Base-by-base conservation (phyloP, 2,113 vertebrate genomes). In the Alaudala cheleensis region DNA sequence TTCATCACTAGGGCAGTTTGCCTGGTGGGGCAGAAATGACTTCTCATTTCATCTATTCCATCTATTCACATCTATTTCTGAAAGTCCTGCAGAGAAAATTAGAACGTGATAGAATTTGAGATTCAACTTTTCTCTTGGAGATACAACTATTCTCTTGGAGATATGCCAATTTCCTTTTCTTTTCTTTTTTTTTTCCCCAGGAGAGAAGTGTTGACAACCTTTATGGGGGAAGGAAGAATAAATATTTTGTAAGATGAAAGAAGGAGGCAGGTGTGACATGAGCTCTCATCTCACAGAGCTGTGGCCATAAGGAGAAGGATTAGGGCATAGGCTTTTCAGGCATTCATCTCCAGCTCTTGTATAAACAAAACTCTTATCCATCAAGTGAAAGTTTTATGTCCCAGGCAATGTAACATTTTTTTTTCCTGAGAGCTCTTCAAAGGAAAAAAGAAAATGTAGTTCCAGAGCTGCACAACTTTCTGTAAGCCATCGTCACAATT, bases 361-460 rank as follows among this genome's bases (percentile, higher is more conserved):
- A 69, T 82, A 93, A 95, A 95, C 44, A 95, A 74, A 81, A 56
- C 13, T 61, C 31, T 87, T 89, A 91, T 71, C 58, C 54, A 64
- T 64, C 53, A 61, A 85, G 57, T 49, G 81, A 91, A 89, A 49
- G 20, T 28, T 89, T 95, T 79, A 61, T 92, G n/a, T 91, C 58
- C 82, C 69, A 88, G 50, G 31, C 53, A 91, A 87, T 58, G 60
- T 37, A 88, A n/a, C 33, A 29, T 88, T 92, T 70, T 71, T 70
- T 71, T 56, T 88, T 76, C 73, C 76, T 69, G 25, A 76, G 37
- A 57, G 19, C 45, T 77, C 74, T 90, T 95, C 88, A 92, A 77
- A 94, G 72, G 57, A 73, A 93, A 84, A 47, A 51, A 50, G 12
- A 56, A 88, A 66, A 47, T 40, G 15, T 51, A 57, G 12, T 17